A percentile compares a stretch with the other conserved stretches of the same genome.
Conservation (phyloP, 2,113 vertebrate genomes). For the Prolemur simus region DNA sequence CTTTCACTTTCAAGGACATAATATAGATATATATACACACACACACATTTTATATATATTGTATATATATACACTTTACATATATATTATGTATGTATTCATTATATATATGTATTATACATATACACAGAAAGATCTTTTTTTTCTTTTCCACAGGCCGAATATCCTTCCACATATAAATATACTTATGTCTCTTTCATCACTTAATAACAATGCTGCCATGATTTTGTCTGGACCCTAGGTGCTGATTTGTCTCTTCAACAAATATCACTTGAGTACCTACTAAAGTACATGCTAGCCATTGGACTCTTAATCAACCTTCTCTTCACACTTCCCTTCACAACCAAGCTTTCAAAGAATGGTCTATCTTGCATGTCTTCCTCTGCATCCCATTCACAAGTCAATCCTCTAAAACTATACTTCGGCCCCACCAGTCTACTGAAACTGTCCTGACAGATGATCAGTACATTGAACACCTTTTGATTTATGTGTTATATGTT, state of each 20-base stretch:
- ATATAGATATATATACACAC: background rate
- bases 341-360: background rate
- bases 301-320: background rate
- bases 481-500: background rate
- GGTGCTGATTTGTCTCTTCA: background rate
- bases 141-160: background rate
- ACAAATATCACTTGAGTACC: background rate
- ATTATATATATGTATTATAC: background rate
- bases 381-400: background rate
- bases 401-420: background rate
- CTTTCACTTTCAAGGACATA: background rate
- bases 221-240: background rate
- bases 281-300: too few relatives aligned
- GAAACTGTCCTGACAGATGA: background rate
- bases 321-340: background rate
- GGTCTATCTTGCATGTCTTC: background rate
- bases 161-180: background rate
- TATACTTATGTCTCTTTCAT: background rate
- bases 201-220: background rate
- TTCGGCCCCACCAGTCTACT: background rate
- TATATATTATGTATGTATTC: background rate
- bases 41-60: background rate
- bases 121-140: too few relatives aligned
- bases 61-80: background rate
- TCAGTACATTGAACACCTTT: background rate